Evolutionary conservation across 2,797 vertebrate genomes (phyloP).

Genomic region (Macropus fuliginosus): DNA sequence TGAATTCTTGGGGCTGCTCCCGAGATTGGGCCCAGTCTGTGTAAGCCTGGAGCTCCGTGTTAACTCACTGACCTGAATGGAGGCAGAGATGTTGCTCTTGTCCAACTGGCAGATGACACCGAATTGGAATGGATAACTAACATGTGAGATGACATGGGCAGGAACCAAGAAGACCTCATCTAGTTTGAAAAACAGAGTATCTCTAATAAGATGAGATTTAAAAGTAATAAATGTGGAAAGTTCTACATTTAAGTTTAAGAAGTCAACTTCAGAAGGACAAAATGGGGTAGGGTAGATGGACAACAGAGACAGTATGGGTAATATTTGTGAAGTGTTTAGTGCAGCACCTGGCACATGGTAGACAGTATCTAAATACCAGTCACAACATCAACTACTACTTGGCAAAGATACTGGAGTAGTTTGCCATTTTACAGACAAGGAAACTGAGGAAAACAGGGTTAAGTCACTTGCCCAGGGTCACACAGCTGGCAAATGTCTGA

Average conservation of each 20-base stretch:
- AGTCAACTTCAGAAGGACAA: not conserved
- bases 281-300: not conserved
- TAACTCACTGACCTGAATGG: not conserved
- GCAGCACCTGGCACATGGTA: not conserved
- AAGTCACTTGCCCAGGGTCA: not conserved
- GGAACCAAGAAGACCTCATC: not conserved
- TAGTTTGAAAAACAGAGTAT: not conserved
- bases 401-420: not conserved
- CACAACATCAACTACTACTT: not conserved
- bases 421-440: not conserved
- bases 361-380: not conserved
- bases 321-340: not conserved
- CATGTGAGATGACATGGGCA: not conserved
- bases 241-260: not conserved
- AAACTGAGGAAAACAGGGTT: not conserved
- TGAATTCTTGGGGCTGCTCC: not conserved
- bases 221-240: not conserved
- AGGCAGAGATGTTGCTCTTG: not conserved
- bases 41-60: not conserved
- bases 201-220: not conserved
- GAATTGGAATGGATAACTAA: not conserved
- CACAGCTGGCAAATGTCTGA: not conserved
- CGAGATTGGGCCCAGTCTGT: not conserved
- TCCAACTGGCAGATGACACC: not conserved
- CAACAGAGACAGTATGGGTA: not conserved